Base-by-base conservation (phyloP, 2,888 invertebrate genomes). In the Hybos culiciformis region DNA sequence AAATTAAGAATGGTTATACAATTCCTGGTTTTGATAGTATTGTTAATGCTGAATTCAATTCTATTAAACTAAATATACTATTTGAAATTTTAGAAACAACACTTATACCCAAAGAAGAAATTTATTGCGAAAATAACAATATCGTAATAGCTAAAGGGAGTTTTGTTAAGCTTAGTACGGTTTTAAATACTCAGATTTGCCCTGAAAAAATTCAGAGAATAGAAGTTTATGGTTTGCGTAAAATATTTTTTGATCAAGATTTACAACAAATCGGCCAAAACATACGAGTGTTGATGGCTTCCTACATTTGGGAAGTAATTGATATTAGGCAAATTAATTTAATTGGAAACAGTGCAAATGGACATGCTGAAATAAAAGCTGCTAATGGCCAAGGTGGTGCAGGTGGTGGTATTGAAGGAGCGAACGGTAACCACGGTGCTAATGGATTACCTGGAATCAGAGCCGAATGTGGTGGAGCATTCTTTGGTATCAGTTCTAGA, bases 341-440 rank as follows among this genome's bases (percentile, higher is more conserved):
- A 11, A 12, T 23, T 34, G 31, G 31, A n/a, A n/a, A n/a, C n/a
- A n/a, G n/a, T n/a, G n/a, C n/a, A n/a, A n/a, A n/a, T n/a, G n/a
- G n/a, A n/a, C n/a, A n/a, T n/a, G n/a, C n/a, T n/a, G n/a, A n/a
- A n/a, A n/a, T n/a, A n/a, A n/a, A n/a, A n/a, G n/a, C n/a, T n/a
- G n/a, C n/a, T n/a, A n/a, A n/a, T n/a, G n/a, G n/a, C n/a, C n/a
- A n/a, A n/a, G n/a, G n/a, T n/a, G n/a, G n/a, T n/a, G n/a, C n/a
- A n/a, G n/a, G n/a, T 15, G 43, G 32, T 44, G 46, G 46, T 46
- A 46, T 11, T n/a, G 43, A n/a, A n/a, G n/a, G n/a, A n/a, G n/a
- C n/a, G n/a, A n/a, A n/a, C n/a, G n/a, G n/a, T n/a, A n/a, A n/a
- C n/a, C n/a, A n/a, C n/a, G n/a, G n/a, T n/a, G n/a, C n/a, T n/a